These are phyloP conservation scores for Stratiomys singularior DNA, from an alignment of 2,888 invertebrate genomes.

Conservation along the genomic window DNA sequence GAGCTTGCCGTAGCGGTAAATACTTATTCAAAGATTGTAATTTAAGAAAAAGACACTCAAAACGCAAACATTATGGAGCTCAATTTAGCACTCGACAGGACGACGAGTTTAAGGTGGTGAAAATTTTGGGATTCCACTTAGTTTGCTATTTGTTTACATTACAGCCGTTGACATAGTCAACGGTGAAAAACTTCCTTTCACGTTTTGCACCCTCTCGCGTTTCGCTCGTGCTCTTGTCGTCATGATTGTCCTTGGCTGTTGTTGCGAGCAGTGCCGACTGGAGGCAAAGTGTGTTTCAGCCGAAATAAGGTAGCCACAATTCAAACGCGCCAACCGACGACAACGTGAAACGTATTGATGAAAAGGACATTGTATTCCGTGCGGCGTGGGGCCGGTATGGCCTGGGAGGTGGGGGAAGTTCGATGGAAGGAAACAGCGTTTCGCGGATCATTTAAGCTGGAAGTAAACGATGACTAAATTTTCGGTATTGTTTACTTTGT, in stretches of 20 bases:
- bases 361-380: slow-evolving; percentile 1
- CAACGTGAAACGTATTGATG: not conserved
- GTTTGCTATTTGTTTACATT: slow-evolving; percentile 42
- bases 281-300: not conserved
- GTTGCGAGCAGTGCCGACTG: not conserved
- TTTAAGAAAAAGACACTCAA: not conserved
- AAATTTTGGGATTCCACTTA: slow-evolving; percentile 51
- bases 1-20: not conserved
- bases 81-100: slow-evolving; percentile 49
- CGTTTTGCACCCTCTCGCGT: not conserved
- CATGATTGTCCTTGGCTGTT: not conserved
- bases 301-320: not conserved
- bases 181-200: slow-evolving; percentile 46
- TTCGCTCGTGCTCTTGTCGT: not conserved
- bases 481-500: slow-evolving; percentile 39
- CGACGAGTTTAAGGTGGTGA: slow-evolving; percentile 54
- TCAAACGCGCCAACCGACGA: not conserved
- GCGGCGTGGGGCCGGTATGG: not conserved
- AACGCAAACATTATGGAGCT: slow-evolving; percentile 52
- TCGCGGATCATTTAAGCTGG: slow-evolving; percentile 43
- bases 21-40: slow-evolving; percentile 11
- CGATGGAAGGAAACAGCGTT: slow-evolving; percentile 3
- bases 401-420: slow-evolving; percentile 8
- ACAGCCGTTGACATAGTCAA: slow-evolving; percentile 10
- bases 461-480: slow-evolving; percentile 43